Base-by-base conservation (phyloP, 1,140 invertebrate species). In the Bombus pyrosoma region DNA sequence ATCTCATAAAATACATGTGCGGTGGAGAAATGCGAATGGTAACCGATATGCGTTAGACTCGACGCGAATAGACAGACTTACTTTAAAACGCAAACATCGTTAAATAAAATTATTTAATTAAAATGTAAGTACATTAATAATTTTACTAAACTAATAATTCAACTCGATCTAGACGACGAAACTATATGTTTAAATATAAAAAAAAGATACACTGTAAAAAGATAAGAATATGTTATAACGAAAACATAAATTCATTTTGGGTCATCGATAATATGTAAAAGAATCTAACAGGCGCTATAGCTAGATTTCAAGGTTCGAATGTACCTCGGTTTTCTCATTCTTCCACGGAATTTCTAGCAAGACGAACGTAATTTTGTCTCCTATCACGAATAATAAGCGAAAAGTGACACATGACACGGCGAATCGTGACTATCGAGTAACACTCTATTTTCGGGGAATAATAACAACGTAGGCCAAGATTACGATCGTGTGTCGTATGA, bases 401-500 rank as follows among this genome's bases (percentile, higher is more conserved):
- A 78, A 81, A 81, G 73, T 80, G 88, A 89, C 81, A 62, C 57
- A 73, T 80, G 88, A 89, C 81, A 53, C 62, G 87, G 89, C 78
- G 25, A 25, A 87, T 57, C 69, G 68, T 47, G 73, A 87, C 81
- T 87, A 90, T 90, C 85, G 73, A 87, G 78, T 89, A 77, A 81
- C 89, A 47, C 66, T 34, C 81, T 81, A 81, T 85, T 89, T 89
- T 83, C 81, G 39, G 32, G 57, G 68, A 64, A 89, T 89, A 87
- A 90, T 90, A 89, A 90, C 82, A 86, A 83, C 74, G 81, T 34
- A 78, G 64, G 34, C 41, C 68, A 18, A 71, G 89, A 87, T 84
- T 87, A 89, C 34, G 62, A 85, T 81, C 77, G 64, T 28, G 62
- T 22, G 43, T 83, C 72, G 57, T 25, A 41, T 69, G 73, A 84